Conservation (phyloP, 2,888 invertebrate genomes). For the Urechis unicinctus region DNA sequence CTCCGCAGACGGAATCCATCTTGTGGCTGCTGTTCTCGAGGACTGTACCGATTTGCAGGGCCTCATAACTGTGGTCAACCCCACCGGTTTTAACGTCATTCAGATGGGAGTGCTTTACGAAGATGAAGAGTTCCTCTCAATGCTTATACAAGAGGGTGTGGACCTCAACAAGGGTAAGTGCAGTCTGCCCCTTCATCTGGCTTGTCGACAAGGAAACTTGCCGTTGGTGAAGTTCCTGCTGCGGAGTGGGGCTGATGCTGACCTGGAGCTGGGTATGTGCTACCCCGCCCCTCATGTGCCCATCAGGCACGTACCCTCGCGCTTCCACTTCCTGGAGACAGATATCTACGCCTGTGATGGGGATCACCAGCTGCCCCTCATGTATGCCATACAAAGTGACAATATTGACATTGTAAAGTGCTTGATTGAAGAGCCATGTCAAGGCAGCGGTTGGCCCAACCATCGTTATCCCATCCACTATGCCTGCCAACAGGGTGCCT, state of each 20-base stretch:
- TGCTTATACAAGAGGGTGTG: conserved; percentile 13
- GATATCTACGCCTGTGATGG: conserved; percentile 37
- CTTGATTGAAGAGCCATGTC: conserved; percentile 9
- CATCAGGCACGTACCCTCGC: conserved; percentile 26
- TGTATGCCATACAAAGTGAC: conserved; percentile 44
- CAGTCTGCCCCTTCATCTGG: conserved; percentile 69
- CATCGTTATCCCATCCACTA: conserved; percentile 24
- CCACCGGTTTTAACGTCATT: conserved; percentile 64
- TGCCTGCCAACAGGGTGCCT: conserved; percentile 60
- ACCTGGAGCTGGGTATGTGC: conserved; percentile 69
- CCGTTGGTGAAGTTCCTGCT: conserved; percentile 64
- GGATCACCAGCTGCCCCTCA: conserved; percentile 31
- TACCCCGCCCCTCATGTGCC: conserved; percentile 66
- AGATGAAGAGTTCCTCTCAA: conserved; percentile 11
- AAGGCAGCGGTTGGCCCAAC: conserved; percentile 6
- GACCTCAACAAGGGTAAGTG: conserved; percentile 48
- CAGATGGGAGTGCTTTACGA: conserved; percentile 60
- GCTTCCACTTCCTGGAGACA: conserved; percentile 38
- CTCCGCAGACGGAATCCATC: not conserved
- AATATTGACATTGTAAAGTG: conserved; percentile 30
- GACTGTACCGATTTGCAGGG: conserved; percentile 10
- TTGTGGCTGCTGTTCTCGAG: conserved; percentile 2
- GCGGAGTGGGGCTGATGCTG: conserved; percentile 64
- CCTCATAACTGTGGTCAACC: conserved; percentile 53
- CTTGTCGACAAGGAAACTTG: conserved; percentile 65